These are phyloP conservation scores for Neosilurus hyrtlii DNA, from an alignment of 2,797 vertebrate genomes.

Conservation along the genomic window DNA sequence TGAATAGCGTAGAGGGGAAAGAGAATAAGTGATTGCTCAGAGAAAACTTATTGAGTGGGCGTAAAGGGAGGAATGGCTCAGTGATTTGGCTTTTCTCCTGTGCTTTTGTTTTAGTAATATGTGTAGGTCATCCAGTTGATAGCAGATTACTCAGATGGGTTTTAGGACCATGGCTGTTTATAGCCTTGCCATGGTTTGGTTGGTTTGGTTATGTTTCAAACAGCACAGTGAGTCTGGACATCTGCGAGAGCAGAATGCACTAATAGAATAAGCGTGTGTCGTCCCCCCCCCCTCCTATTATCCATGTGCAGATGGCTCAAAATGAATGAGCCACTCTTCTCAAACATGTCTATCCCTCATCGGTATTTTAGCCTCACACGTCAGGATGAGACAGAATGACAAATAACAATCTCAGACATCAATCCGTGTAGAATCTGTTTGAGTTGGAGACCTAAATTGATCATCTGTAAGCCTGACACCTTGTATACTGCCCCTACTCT, in stretches of 20 bases:
- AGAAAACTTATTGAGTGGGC: slow-evolving; percentile 46
- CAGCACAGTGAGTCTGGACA: slow-evolving; percentile 26
- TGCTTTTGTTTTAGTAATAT: slow-evolving; percentile 38
- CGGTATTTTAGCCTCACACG: slow-evolving; percentile 14
- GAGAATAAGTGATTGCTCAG: slow-evolving; percentile 43
- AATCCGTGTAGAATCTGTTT: slow-evolving; percentile 19
- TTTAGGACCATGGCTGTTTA: slow-evolving; percentile 23
- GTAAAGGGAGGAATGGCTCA: slow-evolving; percentile 44
- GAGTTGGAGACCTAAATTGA: slow-evolving; percentile 38
- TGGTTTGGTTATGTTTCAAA: slow-evolving; percentile 17
- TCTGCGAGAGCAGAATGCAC: slow-evolving; percentile 23
- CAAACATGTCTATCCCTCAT: slow-evolving; percentile 16
- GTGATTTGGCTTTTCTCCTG: slow-evolving; percentile 33
- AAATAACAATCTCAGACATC: slow-evolving; percentile 12
- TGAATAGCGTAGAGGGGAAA: slow-evolving; percentile 41
- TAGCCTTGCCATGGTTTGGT: slow-evolving; percentile 8
- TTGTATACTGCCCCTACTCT: slow-evolving; percentile 65
- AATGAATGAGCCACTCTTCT: slow-evolving; percentile 28
- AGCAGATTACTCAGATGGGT: slow-evolving; percentile 25
- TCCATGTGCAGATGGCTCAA: slow-evolving; percentile 32
- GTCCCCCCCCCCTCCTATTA: not conserved
- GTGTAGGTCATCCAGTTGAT: slow-evolving; percentile 29
- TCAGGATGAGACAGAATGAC: slow-evolving; percentile 19
- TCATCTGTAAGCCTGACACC: slow-evolving; percentile 47
- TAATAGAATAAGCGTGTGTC: slow-evolving; percentile 10